Percentiles rank a stretch among this genome's conserved stretches.
Evolutionary conservation across 1,140 invertebrate species (phyloP).

Genomic region (Drosophila ohnishii): DNA sequence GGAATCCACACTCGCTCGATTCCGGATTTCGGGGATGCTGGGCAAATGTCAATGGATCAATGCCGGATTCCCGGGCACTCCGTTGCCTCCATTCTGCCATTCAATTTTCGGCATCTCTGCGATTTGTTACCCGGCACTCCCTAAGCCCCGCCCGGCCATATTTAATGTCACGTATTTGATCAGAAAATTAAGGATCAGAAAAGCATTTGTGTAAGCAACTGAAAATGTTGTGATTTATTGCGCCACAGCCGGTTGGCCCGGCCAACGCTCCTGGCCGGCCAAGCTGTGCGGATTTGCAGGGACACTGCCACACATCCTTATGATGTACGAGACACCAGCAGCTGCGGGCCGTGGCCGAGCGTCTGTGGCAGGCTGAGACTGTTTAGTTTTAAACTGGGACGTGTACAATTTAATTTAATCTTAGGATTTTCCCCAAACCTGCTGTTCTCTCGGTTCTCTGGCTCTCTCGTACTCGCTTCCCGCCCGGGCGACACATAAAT

Average conservation of each 20-base stretch:
- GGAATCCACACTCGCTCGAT: slow-evolving; percentile 4
- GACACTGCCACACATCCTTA: slow-evolving; percentile 36
- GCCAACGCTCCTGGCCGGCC: slow-evolving; percentile 54
- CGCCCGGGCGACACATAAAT: slow-evolving; percentile 50
- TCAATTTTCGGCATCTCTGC: slow-evolving; percentile 71
- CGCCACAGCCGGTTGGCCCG: slow-evolving; percentile 33
- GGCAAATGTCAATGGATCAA: slow-evolving; percentile 46
- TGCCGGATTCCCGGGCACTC: slow-evolving; percentile 39
- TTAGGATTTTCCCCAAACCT: slow-evolving; percentile 59
- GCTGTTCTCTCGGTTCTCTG: slow-evolving; percentile 16
- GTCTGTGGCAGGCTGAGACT: slow-evolving; percentile 34
- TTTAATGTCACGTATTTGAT: slow-evolving; percentile 80
- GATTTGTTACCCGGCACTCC: slow-evolving; percentile 68
- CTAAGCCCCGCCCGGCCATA: slow-evolving; percentile 30
- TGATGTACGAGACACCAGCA: slow-evolving; percentile 63
- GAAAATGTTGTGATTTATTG: slow-evolving; percentile 82
- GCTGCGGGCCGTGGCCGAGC: slow-evolving; percentile 33
- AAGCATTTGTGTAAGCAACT: slow-evolving; percentile 80
- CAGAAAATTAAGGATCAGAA: slow-evolving; percentile 81
- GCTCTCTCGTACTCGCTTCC: slow-evolving; percentile 7
- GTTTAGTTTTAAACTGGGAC: slow-evolving; percentile 76
- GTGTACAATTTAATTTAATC: slow-evolving; percentile 80
- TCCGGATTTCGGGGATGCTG: slow-evolving; percentile 12
- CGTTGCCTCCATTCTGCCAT: slow-evolving; percentile 49
- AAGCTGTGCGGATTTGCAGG: slow-evolving; percentile 45